Evolutionary conservation across 2,797 vertebrate genomes (phyloP).

Genomic region (Lacerta viridis): DNA sequence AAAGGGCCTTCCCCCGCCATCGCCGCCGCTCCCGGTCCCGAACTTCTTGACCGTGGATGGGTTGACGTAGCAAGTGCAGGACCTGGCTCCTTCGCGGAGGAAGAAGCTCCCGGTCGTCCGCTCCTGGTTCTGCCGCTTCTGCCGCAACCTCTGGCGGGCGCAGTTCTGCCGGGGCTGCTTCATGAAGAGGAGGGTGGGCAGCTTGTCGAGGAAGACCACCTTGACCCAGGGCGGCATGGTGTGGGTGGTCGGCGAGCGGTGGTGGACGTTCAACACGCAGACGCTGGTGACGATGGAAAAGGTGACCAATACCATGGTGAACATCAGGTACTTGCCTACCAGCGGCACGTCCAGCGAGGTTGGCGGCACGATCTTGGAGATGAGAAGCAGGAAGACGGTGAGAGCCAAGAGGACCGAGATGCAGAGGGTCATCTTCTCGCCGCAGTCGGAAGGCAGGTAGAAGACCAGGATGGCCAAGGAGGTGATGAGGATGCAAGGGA

Average conservation of each 20-base stretch:
- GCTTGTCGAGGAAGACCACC: slow-evolving; percentile 92
- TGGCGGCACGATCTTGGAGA: slow-evolving; percentile 96
- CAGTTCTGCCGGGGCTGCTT: slow-evolving; percentile 91
- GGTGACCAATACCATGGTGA: slow-evolving; percentile 98
- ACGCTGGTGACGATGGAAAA: slow-evolving; percentile 97
- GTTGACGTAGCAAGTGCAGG: slow-evolving; percentile 92
- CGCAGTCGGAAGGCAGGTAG: slow-evolving; percentile 95
- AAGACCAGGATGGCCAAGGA: slow-evolving; percentile 96
- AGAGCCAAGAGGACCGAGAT: slow-evolving; percentile 95
- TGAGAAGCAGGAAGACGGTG: slow-evolving; percentile 95
- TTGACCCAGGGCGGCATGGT: slow-evolving; percentile 98
- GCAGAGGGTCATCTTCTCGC: slow-evolving; percentile 97
- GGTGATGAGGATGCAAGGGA: slow-evolving; percentile 96
- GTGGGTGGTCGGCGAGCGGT: slow-evolving; percentile 96
- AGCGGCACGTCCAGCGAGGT: slow-evolving; percentile 95
- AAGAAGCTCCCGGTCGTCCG: slow-evolving; percentile 61
- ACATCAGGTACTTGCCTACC: slow-evolving; percentile 98
- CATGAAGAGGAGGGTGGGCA: slow-evolving; percentile 94
- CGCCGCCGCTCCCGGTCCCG: slow-evolving; percentile 73
- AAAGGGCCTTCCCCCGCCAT: slow-evolving; percentile 70
- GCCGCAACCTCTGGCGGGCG: slow-evolving; percentile 90
- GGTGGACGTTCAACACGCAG: slow-evolving; percentile 95
- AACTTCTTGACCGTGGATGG: slow-evolving; percentile 86
- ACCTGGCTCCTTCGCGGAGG: slow-evolving; percentile 76
- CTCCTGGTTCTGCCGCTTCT: slow-evolving; percentile 85